Evolutionary conservation across 1,140 invertebrate genomes (phyloP), one percentile per base, ranked within the genome.

Genomic region (Cardiocondyla obscurior): DNA sequence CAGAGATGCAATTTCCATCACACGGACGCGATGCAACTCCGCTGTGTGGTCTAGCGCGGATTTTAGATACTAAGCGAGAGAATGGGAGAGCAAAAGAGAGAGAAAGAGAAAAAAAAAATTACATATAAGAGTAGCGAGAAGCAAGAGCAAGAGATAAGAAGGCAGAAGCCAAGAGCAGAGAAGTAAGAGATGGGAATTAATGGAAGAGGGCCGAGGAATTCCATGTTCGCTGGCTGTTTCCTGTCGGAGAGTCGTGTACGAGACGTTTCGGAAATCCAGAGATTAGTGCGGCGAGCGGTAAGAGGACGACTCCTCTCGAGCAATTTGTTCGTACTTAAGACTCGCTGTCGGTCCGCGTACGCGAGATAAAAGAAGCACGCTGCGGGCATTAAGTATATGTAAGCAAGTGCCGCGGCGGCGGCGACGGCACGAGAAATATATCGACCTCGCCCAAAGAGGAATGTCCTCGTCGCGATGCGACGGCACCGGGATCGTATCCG

Each of bases 211-310:
- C 33, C 46, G 46, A 53, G 46, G 62, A 67, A 79, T 79, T 79
- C 74, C 74, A 67, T 69, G 74, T 79, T 79, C 62, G 62, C 33
- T 69, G 74, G 74, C 74, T 79, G 74, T 67, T 79, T 79, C 74
- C 62, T 49, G 33, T 79, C 51, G 33, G 30, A 7, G 28, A 65
- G 44, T 16, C 28, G 51, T 65, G 25, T 49, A 30, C 39, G 51
- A 60, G 64, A 77, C 60, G 72, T 83, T 67, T 76, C 51, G 83
- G 46, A 74, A 84, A 73, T 84, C 81, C 67, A 74, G 33, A 58
- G 49, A 69, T 84, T 84, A 70, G 62, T 42, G 62, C 44, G 22
- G 82, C 42, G n/a, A 67, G 25, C 62, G 22, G 60, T 55, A 67
- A 84, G 82, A 84, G 70, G 62, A 85, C 39, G 58, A 83, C 44